These are phyloP conservation scores for Craniophora ligustri DNA, from an alignment of 2,888 invertebrate species.

Conservation along the genomic window DNA sequence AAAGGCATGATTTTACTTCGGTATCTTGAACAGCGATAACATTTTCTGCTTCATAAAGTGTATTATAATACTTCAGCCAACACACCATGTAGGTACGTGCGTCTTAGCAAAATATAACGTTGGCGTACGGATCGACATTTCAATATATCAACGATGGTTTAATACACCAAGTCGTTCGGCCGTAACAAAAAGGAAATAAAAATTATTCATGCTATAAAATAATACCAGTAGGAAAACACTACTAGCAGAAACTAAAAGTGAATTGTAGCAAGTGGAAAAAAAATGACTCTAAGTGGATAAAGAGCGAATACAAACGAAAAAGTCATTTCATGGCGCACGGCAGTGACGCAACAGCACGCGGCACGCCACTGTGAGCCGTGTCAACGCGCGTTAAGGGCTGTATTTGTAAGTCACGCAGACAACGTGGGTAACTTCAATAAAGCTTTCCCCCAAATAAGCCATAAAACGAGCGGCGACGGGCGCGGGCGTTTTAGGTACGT, in stretches of 20 bases:
- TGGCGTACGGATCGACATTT: constrained; percentile 13
- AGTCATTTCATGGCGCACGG: constrained; percentile 87
- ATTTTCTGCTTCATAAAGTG: constrained; percentile 80
- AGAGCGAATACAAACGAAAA: constrained; percentile 87
- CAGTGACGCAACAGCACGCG: constrained; percentile 73
- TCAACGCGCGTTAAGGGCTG: constrained; percentile 64
- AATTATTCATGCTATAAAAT: constrained; percentile 69
- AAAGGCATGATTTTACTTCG: constrained; percentile 71
- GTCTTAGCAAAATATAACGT: constrained; percentile 35
- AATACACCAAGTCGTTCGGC: constrained; percentile 45
- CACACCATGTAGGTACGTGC: constrained; percentile 17
- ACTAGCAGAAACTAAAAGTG: constrained; percentile 85
- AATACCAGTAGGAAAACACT: constrained; percentile 73
- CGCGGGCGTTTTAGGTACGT: constrained; percentile 77
- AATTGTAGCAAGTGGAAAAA: constrained; percentile 87
- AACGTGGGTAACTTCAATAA: constrained; percentile 87
- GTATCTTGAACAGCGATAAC: constrained; percentile 71
- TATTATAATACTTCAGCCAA: constrained; percentile 40
- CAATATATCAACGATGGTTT: constrained; percentile 48
- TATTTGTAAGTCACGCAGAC: constrained; percentile 69
- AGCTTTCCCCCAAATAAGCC: constrained; percentile 89
- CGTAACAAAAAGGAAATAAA: constrained; percentile 52
- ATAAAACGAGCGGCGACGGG: constrained; percentile 87
- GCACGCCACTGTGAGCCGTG: constrained; percentile 66
- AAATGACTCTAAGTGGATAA: constrained; percentile 88